A percentile compares a stretch with the other conserved stretches of the same genome.
Conservation (phyloP, 2,797 vertebrate genomes). For the Sparus aurata region DNA sequence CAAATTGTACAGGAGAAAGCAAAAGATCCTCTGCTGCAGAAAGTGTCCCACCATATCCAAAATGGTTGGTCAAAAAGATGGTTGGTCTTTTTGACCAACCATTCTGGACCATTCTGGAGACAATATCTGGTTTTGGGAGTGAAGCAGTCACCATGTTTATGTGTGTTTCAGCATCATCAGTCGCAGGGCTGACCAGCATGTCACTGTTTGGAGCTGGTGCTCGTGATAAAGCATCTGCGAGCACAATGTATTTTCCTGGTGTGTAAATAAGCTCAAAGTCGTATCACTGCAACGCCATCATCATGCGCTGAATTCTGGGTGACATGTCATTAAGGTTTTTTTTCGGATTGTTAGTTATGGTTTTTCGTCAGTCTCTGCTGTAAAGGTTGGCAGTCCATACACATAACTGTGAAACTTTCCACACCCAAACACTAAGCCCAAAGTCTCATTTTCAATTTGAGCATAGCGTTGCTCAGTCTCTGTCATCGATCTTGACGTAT, state of each 20-base stretch:
- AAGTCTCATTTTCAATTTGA: neutral
- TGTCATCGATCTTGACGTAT: neutral
- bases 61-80: neutral
- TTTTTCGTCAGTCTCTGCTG: slow-evolving; percentile 4
- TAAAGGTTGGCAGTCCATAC: slow-evolving; percentile 6
- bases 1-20: neutral
- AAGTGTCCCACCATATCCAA: neutral
- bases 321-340: slow-evolving; percentile 34
- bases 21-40: neutral
- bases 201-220: neutral
- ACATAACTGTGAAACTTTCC: slow-evolving; percentile 18
- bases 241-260: too few relatives aligned
- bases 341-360: slow-evolving; percentile 2
- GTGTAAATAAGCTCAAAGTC: too few relatives aligned
- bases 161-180: neutral
- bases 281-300: too few relatives aligned
- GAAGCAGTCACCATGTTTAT: neutral
- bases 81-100: neutral
- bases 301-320: too few relatives aligned
- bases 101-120: too few relatives aligned
- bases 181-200: neutral
- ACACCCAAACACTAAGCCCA: slow-evolving; percentile 13
- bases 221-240: neutral
- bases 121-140: neutral
- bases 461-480: neutral